A percentile compares a stretch with the other conserved stretches of the same genome.
Evolutionary conservation across 2,113 vertebrate species (phyloP).

Genomic region (Bufo gargarizans): DNA sequence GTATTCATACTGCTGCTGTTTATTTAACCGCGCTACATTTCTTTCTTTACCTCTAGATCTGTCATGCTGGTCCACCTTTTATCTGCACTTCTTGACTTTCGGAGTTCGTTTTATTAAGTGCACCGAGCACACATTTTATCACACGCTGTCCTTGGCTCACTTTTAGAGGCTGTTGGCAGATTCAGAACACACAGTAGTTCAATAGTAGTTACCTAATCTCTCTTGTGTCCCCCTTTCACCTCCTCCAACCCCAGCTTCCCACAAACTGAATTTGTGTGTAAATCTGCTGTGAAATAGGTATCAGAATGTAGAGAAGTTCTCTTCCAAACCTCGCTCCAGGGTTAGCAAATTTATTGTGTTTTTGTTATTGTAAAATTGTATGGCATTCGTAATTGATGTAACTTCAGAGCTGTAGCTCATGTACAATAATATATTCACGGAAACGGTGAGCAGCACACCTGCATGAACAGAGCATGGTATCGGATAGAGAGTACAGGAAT

Average conservation of each 20-base stretch:
- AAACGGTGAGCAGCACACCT: background rate
- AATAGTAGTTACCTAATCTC: constrained; percentile 45
- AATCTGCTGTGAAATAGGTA: background rate
- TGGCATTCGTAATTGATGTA: background rate
- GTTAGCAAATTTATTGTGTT: background rate
- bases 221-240: constrained; percentile 41
- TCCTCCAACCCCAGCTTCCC: constrained; percentile 11
- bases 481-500: background rate
- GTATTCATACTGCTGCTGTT: background rate
- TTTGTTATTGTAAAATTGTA: background rate
- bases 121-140: constrained; percentile 16
- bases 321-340: background rate
- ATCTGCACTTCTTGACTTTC: constrained; percentile 22
- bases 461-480: background rate
- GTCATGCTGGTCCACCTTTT: background rate
- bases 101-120: background rate
- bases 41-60: background rate
- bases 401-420: background rate
- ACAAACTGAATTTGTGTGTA: background rate
- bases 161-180: constrained; percentile 46
- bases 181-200: constrained; percentile 44
- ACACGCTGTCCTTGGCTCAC: constrained; percentile 32
- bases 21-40: background rate
- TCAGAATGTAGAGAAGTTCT: background rate
- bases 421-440: background rate